A percentile compares a stretch with the other conserved stretches of the same genome.
These are phyloP conservation scores for Paedocypris micromegethes DNA, from an alignment of 2,797 vertebrate genomes.

Conservation along the genomic window DNA sequence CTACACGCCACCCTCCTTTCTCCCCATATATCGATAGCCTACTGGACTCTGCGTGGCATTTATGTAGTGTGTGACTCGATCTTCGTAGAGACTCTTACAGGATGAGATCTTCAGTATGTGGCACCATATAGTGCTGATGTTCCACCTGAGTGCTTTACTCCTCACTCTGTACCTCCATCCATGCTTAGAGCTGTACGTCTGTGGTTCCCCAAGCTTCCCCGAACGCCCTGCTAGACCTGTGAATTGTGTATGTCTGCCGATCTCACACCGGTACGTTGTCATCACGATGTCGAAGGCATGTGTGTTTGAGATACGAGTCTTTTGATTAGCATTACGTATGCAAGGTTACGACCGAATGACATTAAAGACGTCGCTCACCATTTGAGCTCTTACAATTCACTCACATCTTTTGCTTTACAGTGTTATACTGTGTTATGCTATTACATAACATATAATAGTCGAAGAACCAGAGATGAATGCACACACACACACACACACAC, in stretches of 20 bases:
- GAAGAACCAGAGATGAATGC: no score
- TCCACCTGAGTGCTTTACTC: constrained; percentile 23
- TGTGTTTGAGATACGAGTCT: constrained; percentile 27
- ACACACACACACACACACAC: no score
- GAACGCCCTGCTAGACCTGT: constrained; percentile 41
- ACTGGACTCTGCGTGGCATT: constrained; percentile 37
- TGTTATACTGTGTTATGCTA: not conserved
- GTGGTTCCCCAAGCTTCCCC: constrained; percentile 25
- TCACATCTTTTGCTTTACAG: constrained; percentile 7
- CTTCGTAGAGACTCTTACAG: constrained; percentile 32
- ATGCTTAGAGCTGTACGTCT: constrained; percentile 34
- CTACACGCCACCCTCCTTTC: constrained; percentile 7
- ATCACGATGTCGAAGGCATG: constrained; percentile 4
- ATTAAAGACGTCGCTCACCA: constrained; percentile 49
- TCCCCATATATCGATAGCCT: constrained; percentile 20
- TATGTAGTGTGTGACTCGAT: constrained; percentile 33
- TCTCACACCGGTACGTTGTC: constrained; percentile 19
- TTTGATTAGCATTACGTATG: constrained; percentile 39
- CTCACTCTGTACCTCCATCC: constrained; percentile 18
- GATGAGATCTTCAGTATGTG: constrained; percentile 21
- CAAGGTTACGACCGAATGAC: constrained; percentile 43
- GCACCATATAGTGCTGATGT: constrained; percentile 36
- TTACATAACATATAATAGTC: no score
- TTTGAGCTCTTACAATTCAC: constrained; percentile 24
- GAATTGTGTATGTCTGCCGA: constrained; percentile 38